Conservation (phyloP, 2,113 vertebrate genomes). For the Chaetodon auriga region DNA sequence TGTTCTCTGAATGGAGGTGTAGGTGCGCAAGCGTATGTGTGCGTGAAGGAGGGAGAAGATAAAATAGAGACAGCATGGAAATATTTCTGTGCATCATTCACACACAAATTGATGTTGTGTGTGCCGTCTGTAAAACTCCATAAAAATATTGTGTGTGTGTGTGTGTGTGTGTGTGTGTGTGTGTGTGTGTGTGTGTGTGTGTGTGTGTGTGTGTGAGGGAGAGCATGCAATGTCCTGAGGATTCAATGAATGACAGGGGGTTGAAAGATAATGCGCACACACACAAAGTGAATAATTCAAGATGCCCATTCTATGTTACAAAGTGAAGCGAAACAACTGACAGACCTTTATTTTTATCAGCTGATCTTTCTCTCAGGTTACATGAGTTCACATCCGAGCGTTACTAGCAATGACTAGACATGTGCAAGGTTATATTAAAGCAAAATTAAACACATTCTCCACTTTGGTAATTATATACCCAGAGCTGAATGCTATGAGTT, state of each 20-base stretch:
- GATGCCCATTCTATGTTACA: slow-evolving; percentile 38
- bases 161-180: no score
- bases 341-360: slow-evolving; percentile 50
- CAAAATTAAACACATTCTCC: slow-evolving; percentile 51
- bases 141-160: slow-evolving; percentile 12
- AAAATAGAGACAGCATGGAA: slow-evolving; percentile 33
- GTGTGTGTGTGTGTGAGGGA: not conserved
- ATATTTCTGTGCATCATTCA: slow-evolving; percentile 53
- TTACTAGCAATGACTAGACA: slow-evolving; percentile 40
- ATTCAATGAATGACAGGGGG: slow-evolving; percentile 56
- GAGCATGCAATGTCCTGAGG: slow-evolving; percentile 43
- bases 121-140: slow-evolving; percentile 17
- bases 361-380: slow-evolving; percentile 38
- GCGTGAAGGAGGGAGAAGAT: slow-evolving; percentile 30
- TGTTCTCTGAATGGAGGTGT: slow-evolving; percentile 62
- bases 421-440: slow-evolving; percentile 39
- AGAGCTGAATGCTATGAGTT: slow-evolving; percentile 31
- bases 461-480: slow-evolving; percentile 53
- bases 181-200: slow-evolving; percentile 29
- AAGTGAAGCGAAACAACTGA: slow-evolving; percentile 40
- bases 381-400: slow-evolving; percentile 22
- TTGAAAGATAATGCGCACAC: slow-evolving; percentile 43
- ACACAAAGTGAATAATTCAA: slow-evolving; percentile 44
- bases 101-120: slow-evolving; percentile 51
- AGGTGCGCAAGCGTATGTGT: slow-evolving; percentile 4